Evolutionary conservation across 1,140 invertebrate species (phyloP), one percentile per base, ranked within the genome.

Genomic region (Dendroctonus ponderosae): DNA sequence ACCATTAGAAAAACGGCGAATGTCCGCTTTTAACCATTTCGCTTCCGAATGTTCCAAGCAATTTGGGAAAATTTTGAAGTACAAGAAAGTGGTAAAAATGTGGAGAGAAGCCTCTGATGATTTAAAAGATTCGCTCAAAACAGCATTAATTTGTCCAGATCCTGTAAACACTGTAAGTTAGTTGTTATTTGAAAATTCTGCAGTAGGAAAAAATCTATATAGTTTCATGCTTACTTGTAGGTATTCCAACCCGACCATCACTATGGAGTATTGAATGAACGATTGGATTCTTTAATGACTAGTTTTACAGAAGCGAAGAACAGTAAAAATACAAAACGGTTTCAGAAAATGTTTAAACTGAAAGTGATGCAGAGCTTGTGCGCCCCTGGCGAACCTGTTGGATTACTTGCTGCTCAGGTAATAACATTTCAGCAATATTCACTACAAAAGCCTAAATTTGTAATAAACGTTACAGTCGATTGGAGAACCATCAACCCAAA

Each of bases 401-500:
- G 98, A 37, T 78, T 99, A 26, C 79, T 99, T 59, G 97, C 97
- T 14, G 97, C 97, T 15, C 90, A 92, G 62, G 72, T 74, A 70
- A 57, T 15, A 26, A 26, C 3, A 26, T 26, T 26, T 26, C 26
- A 26, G 26, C 26, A 26, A 26, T 26, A 26, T 26, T 26, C 26
- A 3, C 26, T 26, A 3, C 26, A 26, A 26, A 26, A 26, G 26
- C 2, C 0, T 15, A 14, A 51, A 41, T 61, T 52, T 46, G 4
- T 61, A 51, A 37, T 57, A 26, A 62, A 60, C 84, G 26, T 60
- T 61, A 70, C 69, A 76, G 83, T 98, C 95, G 7, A 91, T 99
- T 71, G 97, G 97, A 65, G 98, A 99, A 82, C 97, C 97, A 0
- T 98, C 96, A 4, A 99, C 98, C 62, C 97, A 99, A 83, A 99